Evolutionary conservation across 2,113 vertebrate species (phyloP), one percentile per base, ranked within the genome.

Genomic region (Glaucidium brasilianum): DNA sequence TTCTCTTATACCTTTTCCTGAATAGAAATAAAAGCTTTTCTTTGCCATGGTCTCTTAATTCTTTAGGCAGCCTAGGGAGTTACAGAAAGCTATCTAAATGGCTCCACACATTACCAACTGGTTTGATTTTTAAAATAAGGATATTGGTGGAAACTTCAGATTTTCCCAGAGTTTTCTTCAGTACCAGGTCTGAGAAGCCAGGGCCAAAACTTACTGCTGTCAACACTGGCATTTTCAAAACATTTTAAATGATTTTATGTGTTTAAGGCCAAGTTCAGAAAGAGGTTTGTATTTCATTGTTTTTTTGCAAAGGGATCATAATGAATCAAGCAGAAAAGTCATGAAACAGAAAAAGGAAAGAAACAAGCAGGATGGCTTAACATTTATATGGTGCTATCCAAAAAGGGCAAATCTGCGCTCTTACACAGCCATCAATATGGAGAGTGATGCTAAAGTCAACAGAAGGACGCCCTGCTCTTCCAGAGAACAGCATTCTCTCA

Each of bases 401-500:
- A 77, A 96, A 94, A 95, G 78, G 95, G 90, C 88, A 93, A 88
- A 90, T 88, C 47, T 47, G 74, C 55, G 39, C 39, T 88, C 52
- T 85, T 89, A 68, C 67, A 79, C 1, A 26, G 75, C 58, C 85
- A 92, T 66, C 88, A 83, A 76, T 83, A 92, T 49, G 85, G 78
- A 71, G 55, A 94, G 50, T 0, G 13, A 83, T 37, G 59, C 90
- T 96, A 73, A 92, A 92, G 92, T 93, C 94, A 96, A 96, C 63
- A 94, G 69, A 91, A 85, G 71, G 89, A 81, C 89, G 81, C 41
- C 89, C 45, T 92, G 66, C 81, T 85, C 66, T 92, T 73, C 78
- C 85, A 91, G 66, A 83, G 58, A 93, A 85, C 26, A 91, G 76
- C 84, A 95, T 74, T 94, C 68, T 94, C 72, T 55, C 55, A 92